Evolutionary conservation across 1,140 invertebrate species (phyloP), one percentile per base, ranked within the genome.

Genomic region (Galleria mellonella): DNA sequence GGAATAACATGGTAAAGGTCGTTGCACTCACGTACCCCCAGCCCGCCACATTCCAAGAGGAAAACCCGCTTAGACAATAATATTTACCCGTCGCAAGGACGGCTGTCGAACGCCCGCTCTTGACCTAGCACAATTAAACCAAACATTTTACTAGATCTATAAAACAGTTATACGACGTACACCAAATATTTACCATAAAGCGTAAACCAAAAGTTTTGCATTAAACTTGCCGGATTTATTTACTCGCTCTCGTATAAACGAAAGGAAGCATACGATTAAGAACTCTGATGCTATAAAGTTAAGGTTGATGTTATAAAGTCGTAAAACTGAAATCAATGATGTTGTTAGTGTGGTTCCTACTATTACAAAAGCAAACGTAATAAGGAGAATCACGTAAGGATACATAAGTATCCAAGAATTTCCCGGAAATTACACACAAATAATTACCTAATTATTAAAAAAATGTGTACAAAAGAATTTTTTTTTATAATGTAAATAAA

Each of bases 111-210:
- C 73, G 76, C 52, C 62, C 73, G 75, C 68, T 81, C 81, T 79
- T 84, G 81, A 84, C 81, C 81, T 84, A 83, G 70, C 72, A 79
- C 81, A 84, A 83, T 81, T 78, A 79, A 83, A 83, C 65, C 71
- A 84, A 84, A 83, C 78, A 84, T 84, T 83, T 78, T 72, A 84
- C 74, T 84, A 74, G 69, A 81, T 76, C 81, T 84, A 83, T 84
- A 84, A 83, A 84, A 83, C 74, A 75, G 71, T 74, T 75, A 78
- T 76, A 81, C 76, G 76, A 79, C 73, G 69, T 81, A 75, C 66
- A 82, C 81, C 72, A 84, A 83, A 84, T 83, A 83, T 84, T 84
- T 84, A 83, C 76, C 81, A 83, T 83, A 81, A 81, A 84, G 72
- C 77, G 77, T 82, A 83, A 84, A 84, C 77, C 78, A 79, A 84